phyloP scores from a whole-genome alignment of 2,113 vertebrate species.

The Microtus ochrogaster region DNA sequence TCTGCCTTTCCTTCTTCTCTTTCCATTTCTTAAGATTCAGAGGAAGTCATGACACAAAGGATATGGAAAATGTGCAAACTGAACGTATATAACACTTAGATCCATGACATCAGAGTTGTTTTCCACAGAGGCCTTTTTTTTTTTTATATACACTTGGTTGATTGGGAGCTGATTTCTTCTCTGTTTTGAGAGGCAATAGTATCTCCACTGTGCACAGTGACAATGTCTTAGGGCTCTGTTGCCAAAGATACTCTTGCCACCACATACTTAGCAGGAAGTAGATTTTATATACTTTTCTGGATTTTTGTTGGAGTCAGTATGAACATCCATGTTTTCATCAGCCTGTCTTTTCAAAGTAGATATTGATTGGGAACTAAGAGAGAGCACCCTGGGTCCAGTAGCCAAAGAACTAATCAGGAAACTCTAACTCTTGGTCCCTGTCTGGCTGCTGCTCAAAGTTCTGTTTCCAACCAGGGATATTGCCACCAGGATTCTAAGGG shows the following conservation, averaged over 20 bases:
- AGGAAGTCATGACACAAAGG: neutral
- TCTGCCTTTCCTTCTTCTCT: neutral
- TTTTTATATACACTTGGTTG: neutral
- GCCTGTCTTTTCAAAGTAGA: neutral
- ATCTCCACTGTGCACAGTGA: neutral
- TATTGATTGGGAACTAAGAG: neutral
- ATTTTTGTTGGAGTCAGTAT: neutral
- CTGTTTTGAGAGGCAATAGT: neutral
- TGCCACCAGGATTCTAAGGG: neutral
- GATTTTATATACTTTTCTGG: neutral
- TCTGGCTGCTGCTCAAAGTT: neutral
- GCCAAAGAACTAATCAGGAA: neutral
- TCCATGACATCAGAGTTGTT: neutral
- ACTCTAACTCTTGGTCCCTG: neutral
- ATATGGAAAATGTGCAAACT: neutral
- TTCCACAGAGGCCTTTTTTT: neutral
- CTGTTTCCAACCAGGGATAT: neutral
- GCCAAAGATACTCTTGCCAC: neutral
- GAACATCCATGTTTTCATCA: neutral
- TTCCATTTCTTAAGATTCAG: neutral
- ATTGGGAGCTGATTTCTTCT: neutral
- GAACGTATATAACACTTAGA: neutral
- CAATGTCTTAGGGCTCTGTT: neutral
- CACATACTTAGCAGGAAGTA: neutral
- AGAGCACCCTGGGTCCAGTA: neutral